Conservation (phyloP, 53 echinoderm and acorn worm species). For the Antedon mediterranea region DNA sequence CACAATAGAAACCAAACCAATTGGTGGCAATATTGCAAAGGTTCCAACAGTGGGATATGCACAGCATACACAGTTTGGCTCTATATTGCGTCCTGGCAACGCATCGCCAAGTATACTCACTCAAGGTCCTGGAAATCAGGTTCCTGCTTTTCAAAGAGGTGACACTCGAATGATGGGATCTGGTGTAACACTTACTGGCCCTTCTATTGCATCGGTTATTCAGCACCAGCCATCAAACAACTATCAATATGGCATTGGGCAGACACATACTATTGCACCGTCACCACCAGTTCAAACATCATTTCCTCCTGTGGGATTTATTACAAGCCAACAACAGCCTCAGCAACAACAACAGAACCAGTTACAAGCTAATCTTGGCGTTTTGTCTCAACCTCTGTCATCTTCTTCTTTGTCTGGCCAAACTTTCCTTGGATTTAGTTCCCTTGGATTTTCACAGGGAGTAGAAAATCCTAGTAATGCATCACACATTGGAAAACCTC, state of each 20-base stretch:
- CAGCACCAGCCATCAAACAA: not conserved
- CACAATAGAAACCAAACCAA: not conserved
- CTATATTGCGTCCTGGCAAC: not conserved
- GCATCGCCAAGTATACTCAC: not conserved
- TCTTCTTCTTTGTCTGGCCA: slow-evolving; percentile 28
- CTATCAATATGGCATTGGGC: not conserved
- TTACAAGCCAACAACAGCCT: not conserved
- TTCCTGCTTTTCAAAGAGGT: not conserved
- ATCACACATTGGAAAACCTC: slow-evolving; percentile 30
- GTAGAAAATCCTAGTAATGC: slow-evolving; percentile 22
- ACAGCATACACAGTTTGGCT: not conserved
- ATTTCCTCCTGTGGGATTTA: not conserved
- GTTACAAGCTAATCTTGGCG: slow-evolving; percentile 6
- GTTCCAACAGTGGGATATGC: not conserved
- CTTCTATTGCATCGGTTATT: not conserved
- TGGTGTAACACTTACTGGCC: not conserved
- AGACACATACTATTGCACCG: not conserved
- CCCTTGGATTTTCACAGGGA: slow-evolving; percentile 23
- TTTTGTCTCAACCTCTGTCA: slow-evolving; percentile 22
- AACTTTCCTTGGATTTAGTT: slow-evolving; percentile 34
- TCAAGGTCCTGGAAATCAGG: not conserved
- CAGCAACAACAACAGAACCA: not conserved
- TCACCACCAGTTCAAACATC: not conserved
- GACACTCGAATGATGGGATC: not conserved
- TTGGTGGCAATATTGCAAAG: not conserved